Conservation (phyloP, 2,797 vertebrate species). For the Pseudomugil tenellus region DNA sequence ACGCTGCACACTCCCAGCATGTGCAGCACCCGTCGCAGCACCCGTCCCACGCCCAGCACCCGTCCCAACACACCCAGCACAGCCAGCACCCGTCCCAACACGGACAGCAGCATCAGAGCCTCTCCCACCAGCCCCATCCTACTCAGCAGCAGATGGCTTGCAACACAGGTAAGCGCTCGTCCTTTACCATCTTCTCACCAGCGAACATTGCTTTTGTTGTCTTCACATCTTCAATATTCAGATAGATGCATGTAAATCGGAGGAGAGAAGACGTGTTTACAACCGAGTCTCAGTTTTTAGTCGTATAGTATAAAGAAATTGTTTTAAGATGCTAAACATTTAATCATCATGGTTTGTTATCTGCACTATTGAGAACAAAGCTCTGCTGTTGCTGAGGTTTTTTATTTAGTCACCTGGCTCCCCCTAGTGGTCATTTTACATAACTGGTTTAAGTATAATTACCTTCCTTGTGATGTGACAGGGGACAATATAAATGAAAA, state of each 20-base stretch:
- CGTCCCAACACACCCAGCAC: slow-evolving; percentile 84
- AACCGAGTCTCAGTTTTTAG: slow-evolving; percentile 47
- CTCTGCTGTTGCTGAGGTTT: slow-evolving; percentile 51
- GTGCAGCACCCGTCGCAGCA: slow-evolving; percentile 83
- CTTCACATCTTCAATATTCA: slow-evolving; percentile 34
- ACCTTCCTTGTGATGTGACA: slow-evolving; percentile 40
- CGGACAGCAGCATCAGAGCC: slow-evolving; percentile 86
- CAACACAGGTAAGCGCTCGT: slow-evolving; percentile 86
- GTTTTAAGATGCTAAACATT: slow-evolving; percentile 52
- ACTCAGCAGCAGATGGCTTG: slow-evolving; percentile 91
- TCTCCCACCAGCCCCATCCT: slow-evolving; percentile 86
- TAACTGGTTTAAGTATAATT: slow-evolving; percentile 36
- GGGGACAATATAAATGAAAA: slow-evolving; percentile 23
- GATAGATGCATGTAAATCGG: slow-evolving; percentile 4
- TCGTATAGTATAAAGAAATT: slow-evolving; percentile 45
- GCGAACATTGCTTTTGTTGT: not conserved
- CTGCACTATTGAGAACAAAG: slow-evolving; percentile 79
- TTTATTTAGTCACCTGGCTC: slow-evolving; percentile 62
- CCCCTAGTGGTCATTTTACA: slow-evolving; percentile 69
- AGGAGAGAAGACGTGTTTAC: slow-evolving; percentile 15
- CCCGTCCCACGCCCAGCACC: slow-evolving; percentile 80
- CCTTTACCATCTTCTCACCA: slow-evolving; percentile 18
- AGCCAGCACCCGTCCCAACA: slow-evolving; percentile 86
- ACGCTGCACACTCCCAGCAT: slow-evolving; percentile 78
- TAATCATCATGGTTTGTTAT: slow-evolving; percentile 73